Percentiles rank a stretch among this genome's conserved stretches.
phyloP scores from a whole-genome alignment of 2,888 invertebrate species.

The Megaustenia siamemsis region DNA sequence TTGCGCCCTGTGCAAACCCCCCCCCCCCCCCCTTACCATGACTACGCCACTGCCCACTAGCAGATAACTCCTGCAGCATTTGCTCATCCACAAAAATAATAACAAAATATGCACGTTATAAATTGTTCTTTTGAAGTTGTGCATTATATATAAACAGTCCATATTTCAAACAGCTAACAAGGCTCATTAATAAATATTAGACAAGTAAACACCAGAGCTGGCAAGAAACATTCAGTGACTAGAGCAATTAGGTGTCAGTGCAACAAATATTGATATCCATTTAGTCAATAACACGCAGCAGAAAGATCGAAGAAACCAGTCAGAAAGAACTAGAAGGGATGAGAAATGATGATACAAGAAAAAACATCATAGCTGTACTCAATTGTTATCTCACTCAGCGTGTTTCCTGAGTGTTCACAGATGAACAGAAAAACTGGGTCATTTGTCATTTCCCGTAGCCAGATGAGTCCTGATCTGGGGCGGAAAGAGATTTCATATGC shows the following conservation, averaged over 20 bases:
- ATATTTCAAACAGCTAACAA: neutral
- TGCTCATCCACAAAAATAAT: too few relatives aligned
- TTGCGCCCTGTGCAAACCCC: too few relatives aligned
- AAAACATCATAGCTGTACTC: neutral
- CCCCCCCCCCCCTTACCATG: too few relatives aligned
- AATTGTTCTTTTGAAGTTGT: too few relatives aligned
- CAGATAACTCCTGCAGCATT: too few relatives aligned
- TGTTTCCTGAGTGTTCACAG: neutral
- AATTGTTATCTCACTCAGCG: neutral
- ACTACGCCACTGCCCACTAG: too few relatives aligned
- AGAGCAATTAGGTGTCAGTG: neutral
- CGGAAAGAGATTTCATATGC: too few relatives aligned
- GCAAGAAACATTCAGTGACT: neutral
- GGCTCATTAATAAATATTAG: neutral
- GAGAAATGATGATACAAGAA: neutral
- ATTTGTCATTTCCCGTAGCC: too few relatives aligned
- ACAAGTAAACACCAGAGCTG: neutral
- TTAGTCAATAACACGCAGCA: neutral
- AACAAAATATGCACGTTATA: too few relatives aligned
- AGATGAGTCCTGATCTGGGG: too few relatives aligned
- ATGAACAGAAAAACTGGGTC: neutral
- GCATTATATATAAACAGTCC: too few relatives aligned
- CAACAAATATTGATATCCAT: neutral
- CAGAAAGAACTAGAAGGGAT: neutral
- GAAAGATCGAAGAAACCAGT: neutral